Evolutionary conservation across 2,888 invertebrate genomes (phyloP).

Genomic region (Amblyteles armatorius): DNA sequence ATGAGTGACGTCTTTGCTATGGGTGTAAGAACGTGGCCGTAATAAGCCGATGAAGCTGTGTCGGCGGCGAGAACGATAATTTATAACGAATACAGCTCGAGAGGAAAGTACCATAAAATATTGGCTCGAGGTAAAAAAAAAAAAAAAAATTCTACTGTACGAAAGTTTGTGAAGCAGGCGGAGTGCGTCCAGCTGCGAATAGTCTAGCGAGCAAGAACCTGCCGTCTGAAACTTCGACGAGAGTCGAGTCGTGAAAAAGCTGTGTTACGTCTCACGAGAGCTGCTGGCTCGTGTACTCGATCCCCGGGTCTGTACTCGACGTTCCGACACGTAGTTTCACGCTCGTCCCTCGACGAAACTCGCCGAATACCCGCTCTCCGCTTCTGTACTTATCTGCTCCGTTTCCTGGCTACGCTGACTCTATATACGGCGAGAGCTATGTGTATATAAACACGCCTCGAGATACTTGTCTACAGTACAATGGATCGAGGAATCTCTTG

Average conservation of each 20-base stretch:
- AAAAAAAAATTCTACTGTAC: constrained; percentile 9
- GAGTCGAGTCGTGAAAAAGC: constrained; percentile 57
- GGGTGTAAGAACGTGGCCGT: constrained; percentile 2
- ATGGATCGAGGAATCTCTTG: not conserved
- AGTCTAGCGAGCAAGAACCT: constrained; percentile 36
- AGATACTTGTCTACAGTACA: constrained; percentile 12
- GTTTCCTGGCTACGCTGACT: constrained; percentile 41
- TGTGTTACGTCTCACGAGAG: constrained; percentile 61
- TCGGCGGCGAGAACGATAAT: constrained; percentile 36
- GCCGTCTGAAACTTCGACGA: constrained; percentile 49
- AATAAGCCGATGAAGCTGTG: constrained; percentile 38
- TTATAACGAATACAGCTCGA: constrained; percentile 45
- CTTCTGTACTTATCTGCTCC: constrained; percentile 29
- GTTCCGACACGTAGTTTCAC: constrained; percentile 64
- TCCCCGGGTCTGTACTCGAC: constrained; percentile 26
- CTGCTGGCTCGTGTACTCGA: constrained; percentile 5
- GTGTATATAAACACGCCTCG: not conserved
- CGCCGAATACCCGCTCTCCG: constrained; percentile 19
- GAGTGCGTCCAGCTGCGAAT: constrained; percentile 42
- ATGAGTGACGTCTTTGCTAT: constrained; percentile 36
- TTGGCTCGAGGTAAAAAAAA: constrained; percentile 24
- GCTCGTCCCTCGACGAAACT: constrained; percentile 57
- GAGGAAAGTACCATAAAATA: constrained; percentile 49
- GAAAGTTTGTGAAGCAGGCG: constrained; percentile 1
- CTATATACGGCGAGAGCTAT: constrained; percentile 8